Conservation (phyloP, 2,888 invertebrate species). For the Argynnis bischoffii region DNA sequence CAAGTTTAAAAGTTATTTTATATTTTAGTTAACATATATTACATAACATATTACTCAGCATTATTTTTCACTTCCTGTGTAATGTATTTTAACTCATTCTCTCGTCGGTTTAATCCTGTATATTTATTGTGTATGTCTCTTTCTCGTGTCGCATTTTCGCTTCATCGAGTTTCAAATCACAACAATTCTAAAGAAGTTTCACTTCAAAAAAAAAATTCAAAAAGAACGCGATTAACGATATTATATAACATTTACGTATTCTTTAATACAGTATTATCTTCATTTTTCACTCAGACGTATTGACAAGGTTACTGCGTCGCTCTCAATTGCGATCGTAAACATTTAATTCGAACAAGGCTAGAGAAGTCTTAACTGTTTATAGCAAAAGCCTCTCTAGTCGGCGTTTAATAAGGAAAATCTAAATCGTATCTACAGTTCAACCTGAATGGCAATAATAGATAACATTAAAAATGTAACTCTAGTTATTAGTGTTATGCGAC, state of each 20-base stretch:
- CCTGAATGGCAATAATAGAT: conserved; percentile 11
- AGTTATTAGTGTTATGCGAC: background rate
- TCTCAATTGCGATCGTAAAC: conserved; percentile 44
- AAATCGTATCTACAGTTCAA: conserved; percentile 19
- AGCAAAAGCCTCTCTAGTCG: conserved; percentile 39
- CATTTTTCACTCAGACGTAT: conserved; percentile 54
- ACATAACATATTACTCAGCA: no score
- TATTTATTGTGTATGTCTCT: no score
- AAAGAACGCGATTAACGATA: background rate
- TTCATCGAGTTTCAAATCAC: no score
- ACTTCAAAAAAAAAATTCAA: no score
- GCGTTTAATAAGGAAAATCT: conserved; percentile 32
- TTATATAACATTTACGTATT: conserved; percentile 40
- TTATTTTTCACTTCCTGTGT: no score
- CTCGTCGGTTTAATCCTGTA: no score
- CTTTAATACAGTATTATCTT: conserved; percentile 57
- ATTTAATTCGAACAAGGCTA: conserved; percentile 47
- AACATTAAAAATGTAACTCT: background rate
- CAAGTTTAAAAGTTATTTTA: no score
- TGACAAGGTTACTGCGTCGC: conserved; percentile 57
- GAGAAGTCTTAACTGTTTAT: conserved; percentile 36
- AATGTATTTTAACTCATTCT: no score
- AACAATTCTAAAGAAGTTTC: no score
- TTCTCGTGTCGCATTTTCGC: no score
- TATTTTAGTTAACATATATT: no score